phyloP scores from a whole-genome alignment of 2,113 vertebrate species.

The Anthoscopus minutus region DNA sequence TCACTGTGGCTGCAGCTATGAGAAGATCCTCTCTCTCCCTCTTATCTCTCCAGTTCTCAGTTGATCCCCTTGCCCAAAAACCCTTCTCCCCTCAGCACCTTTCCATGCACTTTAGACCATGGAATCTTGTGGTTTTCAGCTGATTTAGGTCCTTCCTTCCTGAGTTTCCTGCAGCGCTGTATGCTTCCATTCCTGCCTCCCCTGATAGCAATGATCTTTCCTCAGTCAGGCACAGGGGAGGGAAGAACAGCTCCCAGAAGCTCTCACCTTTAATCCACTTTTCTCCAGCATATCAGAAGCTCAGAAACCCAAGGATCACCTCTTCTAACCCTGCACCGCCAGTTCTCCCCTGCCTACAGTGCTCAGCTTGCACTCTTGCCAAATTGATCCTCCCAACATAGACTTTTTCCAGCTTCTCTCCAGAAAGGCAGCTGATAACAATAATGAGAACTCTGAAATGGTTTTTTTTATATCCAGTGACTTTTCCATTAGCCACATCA shows the following conservation, averaged over 20 bases:
- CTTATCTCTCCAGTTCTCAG: not conserved
- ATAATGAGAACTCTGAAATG: not conserved
- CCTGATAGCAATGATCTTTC: not conserved
- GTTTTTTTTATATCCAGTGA: not conserved
- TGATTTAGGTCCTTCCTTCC: not conserved
- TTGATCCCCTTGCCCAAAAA: not conserved
- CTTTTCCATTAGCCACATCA: not conserved
- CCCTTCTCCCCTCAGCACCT: not conserved
- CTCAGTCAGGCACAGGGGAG: not conserved
- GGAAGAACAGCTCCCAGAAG: not conserved
- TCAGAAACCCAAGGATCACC: not conserved
- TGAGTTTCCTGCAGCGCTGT: not conserved
- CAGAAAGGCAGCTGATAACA: not conserved
- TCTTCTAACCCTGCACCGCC: not conserved
- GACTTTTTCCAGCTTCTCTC: not conserved
- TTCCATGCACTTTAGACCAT: not conserved
- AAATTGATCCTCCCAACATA: not conserved
- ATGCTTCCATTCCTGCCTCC: not conserved
- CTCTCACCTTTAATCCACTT: constrained; percentile 13
- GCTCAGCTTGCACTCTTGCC: not conserved
- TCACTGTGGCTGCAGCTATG: fast-evolving
- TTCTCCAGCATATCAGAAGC: not conserved
- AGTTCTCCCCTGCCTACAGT: not conserved
- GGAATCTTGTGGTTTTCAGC: not conserved
- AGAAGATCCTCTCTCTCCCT: not conserved